Conservation (phyloP, 2,888 invertebrate species). For the Stenchaetothrips biformis region DNA sequence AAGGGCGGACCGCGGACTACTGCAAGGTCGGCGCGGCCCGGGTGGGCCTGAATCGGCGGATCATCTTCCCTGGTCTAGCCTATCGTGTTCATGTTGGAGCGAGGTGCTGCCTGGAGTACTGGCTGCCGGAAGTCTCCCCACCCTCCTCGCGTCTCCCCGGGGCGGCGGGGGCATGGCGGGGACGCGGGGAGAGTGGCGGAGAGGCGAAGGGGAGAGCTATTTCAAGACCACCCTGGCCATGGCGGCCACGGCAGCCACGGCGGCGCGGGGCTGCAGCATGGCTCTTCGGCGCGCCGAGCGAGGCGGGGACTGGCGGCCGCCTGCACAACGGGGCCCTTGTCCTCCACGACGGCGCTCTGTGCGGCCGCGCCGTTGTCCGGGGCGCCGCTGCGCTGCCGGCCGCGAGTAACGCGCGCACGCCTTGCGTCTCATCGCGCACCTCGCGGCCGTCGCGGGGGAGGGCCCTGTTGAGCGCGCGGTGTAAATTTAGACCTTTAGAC, state of each 20-base stretch:
- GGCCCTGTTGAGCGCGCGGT: not conserved
- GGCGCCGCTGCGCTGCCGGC: no score
- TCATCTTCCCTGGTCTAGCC: no score
- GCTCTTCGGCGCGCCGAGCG: not conserved
- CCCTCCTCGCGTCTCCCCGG: no score
- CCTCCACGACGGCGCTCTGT: not conserved
- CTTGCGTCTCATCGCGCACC: not conserved
- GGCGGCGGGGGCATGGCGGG: not conserved
- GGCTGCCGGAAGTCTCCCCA: no score
- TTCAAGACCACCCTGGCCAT: conserved; percentile 24
- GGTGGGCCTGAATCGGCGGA: no score
- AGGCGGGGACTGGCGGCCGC: not conserved
- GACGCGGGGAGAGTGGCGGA: not conserved
- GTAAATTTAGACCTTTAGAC: not conserved
- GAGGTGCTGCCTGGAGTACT: not conserved
- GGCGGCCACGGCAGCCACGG: not conserved
- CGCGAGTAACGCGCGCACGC: not conserved
- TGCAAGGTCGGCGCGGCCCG: no score
- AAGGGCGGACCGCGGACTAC: no score
- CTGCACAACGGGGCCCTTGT: not conserved
- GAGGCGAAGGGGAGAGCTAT: not conserved
- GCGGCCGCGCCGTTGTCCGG: not conserved
- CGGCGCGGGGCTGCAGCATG: not conserved
- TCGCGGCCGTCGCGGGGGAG: no score
- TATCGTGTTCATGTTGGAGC: not conserved